Evolutionary conservation across 2,113 vertebrate genomes (phyloP).

Genomic region (Dermatemys mawii): DNA sequence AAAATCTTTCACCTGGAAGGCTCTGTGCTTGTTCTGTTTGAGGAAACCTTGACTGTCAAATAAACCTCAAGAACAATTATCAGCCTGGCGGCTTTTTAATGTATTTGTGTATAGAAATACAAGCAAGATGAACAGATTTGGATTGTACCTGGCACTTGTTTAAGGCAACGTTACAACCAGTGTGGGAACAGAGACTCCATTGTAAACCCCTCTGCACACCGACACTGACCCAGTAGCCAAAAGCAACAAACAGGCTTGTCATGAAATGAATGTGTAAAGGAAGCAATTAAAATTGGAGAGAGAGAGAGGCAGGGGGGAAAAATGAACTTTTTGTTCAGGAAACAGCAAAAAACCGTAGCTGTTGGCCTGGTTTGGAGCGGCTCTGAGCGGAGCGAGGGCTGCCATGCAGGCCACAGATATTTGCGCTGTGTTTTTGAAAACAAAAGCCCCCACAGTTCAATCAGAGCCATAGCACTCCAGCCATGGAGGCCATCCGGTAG

Average conservation of each 20-base stretch:
- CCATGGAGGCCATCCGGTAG: background rate
- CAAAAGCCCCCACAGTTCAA: background rate
- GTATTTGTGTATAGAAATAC: background rate
- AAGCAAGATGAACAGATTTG: conserved; percentile 35
- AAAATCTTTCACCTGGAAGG: background rate
- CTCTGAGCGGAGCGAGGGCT: background rate
- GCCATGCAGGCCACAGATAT: background rate
- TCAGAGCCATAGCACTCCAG: background rate
- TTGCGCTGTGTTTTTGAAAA: background rate
- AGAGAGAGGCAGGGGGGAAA: background rate
- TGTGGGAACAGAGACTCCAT: conserved; percentile 46
- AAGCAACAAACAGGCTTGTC: conserved; percentile 59
- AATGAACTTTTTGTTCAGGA: conserved; percentile 12
- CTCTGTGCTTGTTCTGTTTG: background rate
- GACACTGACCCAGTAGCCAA: conserved; percentile 39
- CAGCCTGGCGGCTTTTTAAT: background rate
- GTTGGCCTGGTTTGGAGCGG: background rate
- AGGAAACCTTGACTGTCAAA: conserved; percentile 52
- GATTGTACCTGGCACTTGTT: conserved; percentile 23
- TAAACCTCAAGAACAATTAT: conserved; percentile 49
- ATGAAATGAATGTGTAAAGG: conserved; percentile 58
- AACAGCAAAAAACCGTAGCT: background rate
- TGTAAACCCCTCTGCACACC: conserved; percentile 8
- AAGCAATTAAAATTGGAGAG: conserved; percentile 39
- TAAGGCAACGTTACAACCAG: conserved; percentile 21